A percentile compares a stretch with the other conserved stretches of the same genome.
Evolutionary conservation across 2,113 vertebrate species (phyloP).

Genomic region (Callopanchax toddi): DNA sequence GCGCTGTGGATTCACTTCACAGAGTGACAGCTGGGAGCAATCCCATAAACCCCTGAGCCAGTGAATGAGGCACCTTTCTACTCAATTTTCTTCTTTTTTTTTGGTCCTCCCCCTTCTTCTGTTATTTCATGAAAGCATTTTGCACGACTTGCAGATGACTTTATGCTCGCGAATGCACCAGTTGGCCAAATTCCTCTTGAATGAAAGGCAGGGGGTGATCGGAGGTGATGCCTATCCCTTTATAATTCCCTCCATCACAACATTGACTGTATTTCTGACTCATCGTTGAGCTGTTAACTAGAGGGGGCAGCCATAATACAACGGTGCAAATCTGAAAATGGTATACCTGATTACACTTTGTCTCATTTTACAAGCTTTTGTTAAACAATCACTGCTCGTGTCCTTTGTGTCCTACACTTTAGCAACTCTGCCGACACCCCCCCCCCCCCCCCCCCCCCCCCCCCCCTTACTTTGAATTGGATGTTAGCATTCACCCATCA

Average conservation of each 20-base stretch:
- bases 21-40: constrained; percentile 78
- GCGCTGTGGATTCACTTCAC: constrained; percentile 61
- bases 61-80: constrained; percentile 69
- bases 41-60: constrained; percentile 74
- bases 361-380: constrained; percentile 8
- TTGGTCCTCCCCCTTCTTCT: constrained; percentile 23
- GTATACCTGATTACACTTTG: background rate
- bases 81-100: constrained; percentile 22
- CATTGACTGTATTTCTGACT: constrained; percentile 45
- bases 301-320: constrained; percentile 81
- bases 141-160: constrained; percentile 54
- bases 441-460: constrained; percentile 8
- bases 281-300: constrained; percentile 69
- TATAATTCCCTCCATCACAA: constrained; percentile 29
- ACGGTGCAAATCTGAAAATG: too few species aligned
- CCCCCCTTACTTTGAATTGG: constrained; percentile 40
- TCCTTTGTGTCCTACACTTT: constrained; percentile 37
- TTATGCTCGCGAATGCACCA: constrained; percentile 60
- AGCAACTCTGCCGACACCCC: constrained; percentile 41
- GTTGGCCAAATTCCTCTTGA: constrained; percentile 59
- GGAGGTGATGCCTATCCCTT: background rate
- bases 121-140: constrained; percentile 50
- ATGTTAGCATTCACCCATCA: constrained; percentile 56
- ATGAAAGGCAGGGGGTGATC: too few species aligned
- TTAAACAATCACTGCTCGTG: constrained; percentile 6